Evolutionary conservation across 2,888 invertebrate species (phyloP).

Genomic region (Cosmopolites sordidus): DNA sequence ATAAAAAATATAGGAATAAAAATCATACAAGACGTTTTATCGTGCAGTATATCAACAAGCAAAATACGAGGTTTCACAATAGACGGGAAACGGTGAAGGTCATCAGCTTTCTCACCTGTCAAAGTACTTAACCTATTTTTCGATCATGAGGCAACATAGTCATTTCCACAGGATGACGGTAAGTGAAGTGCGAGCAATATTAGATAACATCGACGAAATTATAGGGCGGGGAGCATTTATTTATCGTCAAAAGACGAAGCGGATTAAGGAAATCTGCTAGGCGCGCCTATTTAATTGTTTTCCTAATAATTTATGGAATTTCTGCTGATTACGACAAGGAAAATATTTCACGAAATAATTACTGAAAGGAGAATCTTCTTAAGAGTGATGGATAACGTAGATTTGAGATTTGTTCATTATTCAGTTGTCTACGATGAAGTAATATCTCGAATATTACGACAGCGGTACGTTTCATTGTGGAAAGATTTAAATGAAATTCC

Average conservation of each 20-base stretch:
- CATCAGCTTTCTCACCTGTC: no score
- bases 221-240: neutral
- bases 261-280: constrained; percentile 1
- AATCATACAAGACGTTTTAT: no score
- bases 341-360: neutral
- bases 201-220: no score
- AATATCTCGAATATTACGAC: no score
- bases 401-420: neutral
- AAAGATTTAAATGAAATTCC: no score
- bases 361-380: neutral
- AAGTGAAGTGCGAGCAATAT: neutral
- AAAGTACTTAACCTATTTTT: no score
- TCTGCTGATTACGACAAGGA: neutral
- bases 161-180: neutral
- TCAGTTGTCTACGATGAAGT: no score
- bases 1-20: no score
- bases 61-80: no score
- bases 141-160: neutral
- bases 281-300: constrained; percentile 1
- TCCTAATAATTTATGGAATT: constrained; percentile 1
- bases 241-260: neutral
- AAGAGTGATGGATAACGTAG: neutral
- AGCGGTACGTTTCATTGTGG: no score
- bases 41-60: no score
- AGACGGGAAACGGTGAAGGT: no score